A percentile compares a stretch with the other conserved stretches of the same genome.
These are phyloP conservation scores for Thalassarche chlororhynchos DNA, from an alignment of 2,113 vertebrate genomes.

Conservation along the genomic window DNA sequence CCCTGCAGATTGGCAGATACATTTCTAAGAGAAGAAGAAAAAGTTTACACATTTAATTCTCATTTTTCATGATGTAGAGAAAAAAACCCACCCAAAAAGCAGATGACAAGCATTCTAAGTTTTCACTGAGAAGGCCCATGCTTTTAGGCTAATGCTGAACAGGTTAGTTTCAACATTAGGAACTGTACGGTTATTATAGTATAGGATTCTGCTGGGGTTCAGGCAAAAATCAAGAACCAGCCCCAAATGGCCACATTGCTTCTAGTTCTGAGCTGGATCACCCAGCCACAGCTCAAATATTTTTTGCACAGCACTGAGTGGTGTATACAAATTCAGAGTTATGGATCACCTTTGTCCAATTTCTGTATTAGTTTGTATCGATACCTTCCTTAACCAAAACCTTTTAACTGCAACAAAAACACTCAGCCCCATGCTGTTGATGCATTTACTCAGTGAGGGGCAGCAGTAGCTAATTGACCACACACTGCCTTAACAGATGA, in stretches of 20 bases:
- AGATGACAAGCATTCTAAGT: background rate
- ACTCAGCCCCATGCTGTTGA: too few species aligned
- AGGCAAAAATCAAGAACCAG: background rate
- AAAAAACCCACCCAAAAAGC: background rate
- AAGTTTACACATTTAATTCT: background rate
- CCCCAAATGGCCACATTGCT: background rate
- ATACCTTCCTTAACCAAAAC: background rate
- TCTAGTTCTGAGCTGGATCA: background rate
- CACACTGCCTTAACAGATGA: background rate
- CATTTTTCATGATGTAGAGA: background rate
- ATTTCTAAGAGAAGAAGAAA: background rate
- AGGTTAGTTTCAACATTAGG: background rate
- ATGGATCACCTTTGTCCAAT: background rate
- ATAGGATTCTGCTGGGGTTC: background rate
- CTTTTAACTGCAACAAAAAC: background rate
- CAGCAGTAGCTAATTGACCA: background rate
- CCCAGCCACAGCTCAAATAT: background rate
- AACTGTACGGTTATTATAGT: background rate
- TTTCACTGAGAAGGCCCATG: background rate
- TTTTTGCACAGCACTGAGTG: background rate
- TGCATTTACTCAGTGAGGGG: rapidly evolving
- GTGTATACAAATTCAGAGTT: background rate
- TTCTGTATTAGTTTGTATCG: background rate
- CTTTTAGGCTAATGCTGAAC: background rate
- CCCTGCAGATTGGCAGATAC: background rate